Percentiles rank a stretch among this genome's conserved stretches.
These are phyloP conservation scores for Ectemnius lituratus DNA, from an alignment of 2,888 invertebrate species.

Conservation along the genomic window DNA sequence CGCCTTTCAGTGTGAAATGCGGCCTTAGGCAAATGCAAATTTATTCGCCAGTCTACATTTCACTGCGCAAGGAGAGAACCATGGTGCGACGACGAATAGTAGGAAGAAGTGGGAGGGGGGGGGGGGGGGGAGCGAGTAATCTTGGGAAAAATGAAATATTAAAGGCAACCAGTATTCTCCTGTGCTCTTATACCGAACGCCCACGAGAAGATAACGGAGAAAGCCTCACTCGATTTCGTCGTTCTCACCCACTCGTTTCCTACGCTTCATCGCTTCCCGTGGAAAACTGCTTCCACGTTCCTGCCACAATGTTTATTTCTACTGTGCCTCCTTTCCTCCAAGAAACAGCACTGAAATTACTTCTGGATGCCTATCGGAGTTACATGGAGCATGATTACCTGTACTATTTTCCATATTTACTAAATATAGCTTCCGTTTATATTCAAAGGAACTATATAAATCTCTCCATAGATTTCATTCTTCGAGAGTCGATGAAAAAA, in stretches of 20 bases:
- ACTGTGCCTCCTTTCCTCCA: background rate
- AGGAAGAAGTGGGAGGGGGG: constrained; percentile 18
- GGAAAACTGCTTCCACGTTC: constrained; percentile 41
- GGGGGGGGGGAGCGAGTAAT: constrained; percentile 60
- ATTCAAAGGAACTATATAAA: too few species aligned
- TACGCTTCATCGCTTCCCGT: constrained; percentile 58
- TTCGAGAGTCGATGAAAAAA: too few species aligned
- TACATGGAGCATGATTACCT: background rate
- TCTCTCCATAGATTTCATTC: too few species aligned
- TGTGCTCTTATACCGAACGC: background rate
- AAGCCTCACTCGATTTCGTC: constrained; percentile 32
- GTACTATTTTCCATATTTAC: too few species aligned
- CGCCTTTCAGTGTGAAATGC: too few species aligned
- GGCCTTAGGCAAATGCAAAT: too few species aligned
- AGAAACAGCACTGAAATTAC: background rate
- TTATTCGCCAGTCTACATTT: too few species aligned
- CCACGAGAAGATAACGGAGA: constrained; percentile 38
- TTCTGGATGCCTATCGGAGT: background rate
- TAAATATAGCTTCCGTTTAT: too few species aligned
- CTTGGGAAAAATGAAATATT: constrained; percentile 62
- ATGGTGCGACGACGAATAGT: background rate
- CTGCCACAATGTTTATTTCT: too few species aligned
- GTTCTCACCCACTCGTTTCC: constrained; percentile 55
- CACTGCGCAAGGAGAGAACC: background rate
- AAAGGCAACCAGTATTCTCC: constrained; percentile 47